These are phyloP conservation scores for Ommatoiulus sabulosus DNA, from an alignment of 2,888 invertebrate species.

Conservation along the genomic window DNA sequence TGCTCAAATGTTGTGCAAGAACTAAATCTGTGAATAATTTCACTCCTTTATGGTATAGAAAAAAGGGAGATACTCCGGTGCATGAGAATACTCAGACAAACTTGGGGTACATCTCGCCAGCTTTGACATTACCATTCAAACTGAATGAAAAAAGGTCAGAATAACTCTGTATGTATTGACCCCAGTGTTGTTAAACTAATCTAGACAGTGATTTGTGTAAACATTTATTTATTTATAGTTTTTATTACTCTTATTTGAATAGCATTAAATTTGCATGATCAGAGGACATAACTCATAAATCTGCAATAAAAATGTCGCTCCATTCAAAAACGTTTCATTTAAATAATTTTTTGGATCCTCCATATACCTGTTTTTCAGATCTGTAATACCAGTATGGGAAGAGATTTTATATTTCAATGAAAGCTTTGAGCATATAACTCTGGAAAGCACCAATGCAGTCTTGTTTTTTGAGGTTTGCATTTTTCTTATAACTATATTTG, in stretches of 20 bases:
- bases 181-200: too few relatives aligned
- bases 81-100: constrained; percentile 67
- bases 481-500: too few relatives aligned
- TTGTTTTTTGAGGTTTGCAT: constrained; percentile 71
- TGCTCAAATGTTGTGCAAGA: background rate
- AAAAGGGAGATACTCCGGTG: constrained; percentile 69
- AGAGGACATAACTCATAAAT: too few relatives aligned
- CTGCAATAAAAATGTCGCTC: too few relatives aligned
- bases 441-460: constrained; percentile 68
- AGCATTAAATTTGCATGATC: too few relatives aligned
- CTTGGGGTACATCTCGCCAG: constrained; percentile 72
- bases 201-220: too few relatives aligned
- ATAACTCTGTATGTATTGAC: too few relatives aligned
- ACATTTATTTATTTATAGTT: too few relatives aligned
- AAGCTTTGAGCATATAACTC: constrained; percentile 69
- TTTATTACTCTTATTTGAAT: too few relatives aligned
- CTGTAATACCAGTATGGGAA: constrained; percentile 74
- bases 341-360: background rate
- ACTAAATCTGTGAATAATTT: background rate
- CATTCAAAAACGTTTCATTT: too few relatives aligned
- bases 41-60: constrained; percentile 62
- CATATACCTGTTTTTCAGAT: constrained; percentile 63
- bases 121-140: constrained; percentile 75
- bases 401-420: constrained; percentile 76
- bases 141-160: constrained; percentile 72